Conservation (phyloP, 2,888 invertebrate genomes). For the Deilephila elpenor region DNA sequence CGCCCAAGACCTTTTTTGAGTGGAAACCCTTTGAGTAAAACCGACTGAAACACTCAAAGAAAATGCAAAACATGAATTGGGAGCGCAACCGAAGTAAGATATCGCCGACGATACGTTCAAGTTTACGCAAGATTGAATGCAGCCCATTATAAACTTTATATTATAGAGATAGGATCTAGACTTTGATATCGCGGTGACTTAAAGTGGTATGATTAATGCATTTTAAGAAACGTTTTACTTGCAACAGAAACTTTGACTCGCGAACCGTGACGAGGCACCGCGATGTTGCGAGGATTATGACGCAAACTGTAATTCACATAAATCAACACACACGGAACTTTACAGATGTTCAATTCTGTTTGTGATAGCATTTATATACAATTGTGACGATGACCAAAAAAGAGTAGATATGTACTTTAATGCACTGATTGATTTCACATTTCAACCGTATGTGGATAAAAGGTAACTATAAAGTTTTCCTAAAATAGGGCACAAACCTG, state of each 20-base stretch:
- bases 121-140: slow-evolving; percentile 57
- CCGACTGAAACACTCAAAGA: slow-evolving; percentile 55
- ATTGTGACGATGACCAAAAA: neutral
- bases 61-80: slow-evolving; percentile 61
- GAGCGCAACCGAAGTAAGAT: slow-evolving; percentile 51
- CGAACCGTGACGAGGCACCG: slow-evolving; percentile 62
- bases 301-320: slow-evolving; percentile 47
- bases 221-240: slow-evolving; percentile 74
- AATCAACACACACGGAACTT: slow-evolving; percentile 46
- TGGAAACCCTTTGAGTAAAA: slow-evolving; percentile 43
- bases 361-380: neutral
- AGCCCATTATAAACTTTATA: slow-evolving; percentile 60
- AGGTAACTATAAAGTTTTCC: too few relatives aligned
- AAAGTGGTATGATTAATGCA: slow-evolving; percentile 72
- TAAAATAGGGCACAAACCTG: too few relatives aligned
- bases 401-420: neutral
- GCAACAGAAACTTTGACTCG: slow-evolving; percentile 71
- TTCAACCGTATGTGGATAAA: too few relatives aligned
- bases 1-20: slow-evolving; percentile 39
- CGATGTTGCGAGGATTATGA: slow-evolving; percentile 57
- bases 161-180: slow-evolving; percentile 59
- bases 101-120: slow-evolving; percentile 58
- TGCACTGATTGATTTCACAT: neutral
- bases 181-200: slow-evolving; percentile 52
- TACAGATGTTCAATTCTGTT: neutral